These are phyloP conservation scores for Agonopterix alstromeriana DNA, from an alignment of 2,888 invertebrate species.

Conservation along the genomic window DNA sequence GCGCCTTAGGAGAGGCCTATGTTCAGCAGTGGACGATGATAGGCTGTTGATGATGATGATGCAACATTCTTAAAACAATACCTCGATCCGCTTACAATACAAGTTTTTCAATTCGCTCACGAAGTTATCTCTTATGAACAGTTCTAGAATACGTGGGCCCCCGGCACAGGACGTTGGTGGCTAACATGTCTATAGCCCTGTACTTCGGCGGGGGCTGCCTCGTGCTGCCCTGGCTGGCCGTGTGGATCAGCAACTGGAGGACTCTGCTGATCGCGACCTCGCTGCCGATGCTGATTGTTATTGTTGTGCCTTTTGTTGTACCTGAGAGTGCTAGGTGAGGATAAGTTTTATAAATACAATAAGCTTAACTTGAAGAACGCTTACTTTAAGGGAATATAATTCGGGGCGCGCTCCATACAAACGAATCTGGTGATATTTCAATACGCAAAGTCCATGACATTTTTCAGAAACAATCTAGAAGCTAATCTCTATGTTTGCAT, in stretches of 20 bases:
- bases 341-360: background rate
- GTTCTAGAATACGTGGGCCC: constrained; percentile 71
- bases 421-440: no score
- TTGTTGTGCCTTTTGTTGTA: constrained; percentile 48
- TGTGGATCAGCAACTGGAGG: constrained; percentile 60
- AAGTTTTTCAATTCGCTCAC: background rate
- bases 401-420: no score
- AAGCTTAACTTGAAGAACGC: no score
- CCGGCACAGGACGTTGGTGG: constrained; percentile 64
- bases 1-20: no score
- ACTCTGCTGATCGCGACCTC: constrained; percentile 56
- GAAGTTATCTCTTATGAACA: constrained; percentile 12
- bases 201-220: constrained; percentile 66
- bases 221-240: constrained; percentile 64
- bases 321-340: constrained; percentile 67
- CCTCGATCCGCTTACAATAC: no score
- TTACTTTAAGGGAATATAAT: no score
- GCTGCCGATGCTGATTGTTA: constrained; percentile 47
- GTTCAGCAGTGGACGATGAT: no score
- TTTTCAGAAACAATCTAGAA: no score
- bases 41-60: no score
- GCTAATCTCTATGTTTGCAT: no score
- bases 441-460: no score
- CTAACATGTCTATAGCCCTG: constrained; percentile 69
- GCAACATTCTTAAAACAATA: no score